phyloP scores from a whole-genome alignment of 2,888 invertebrate genomes.

The Drosophila mimica region DNA sequence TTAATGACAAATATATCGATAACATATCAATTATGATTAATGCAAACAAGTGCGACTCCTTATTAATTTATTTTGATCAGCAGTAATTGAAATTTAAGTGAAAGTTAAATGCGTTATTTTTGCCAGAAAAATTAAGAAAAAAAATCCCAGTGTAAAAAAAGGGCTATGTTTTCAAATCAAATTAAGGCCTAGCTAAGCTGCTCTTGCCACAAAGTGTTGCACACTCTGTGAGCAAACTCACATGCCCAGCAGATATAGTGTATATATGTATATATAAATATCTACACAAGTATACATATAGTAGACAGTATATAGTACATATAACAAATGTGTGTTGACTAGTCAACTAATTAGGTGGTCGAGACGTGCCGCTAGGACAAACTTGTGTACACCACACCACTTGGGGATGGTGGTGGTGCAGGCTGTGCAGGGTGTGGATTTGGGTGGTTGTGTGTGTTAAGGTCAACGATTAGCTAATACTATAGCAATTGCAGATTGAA shows the following conservation, averaged over 20 bases:
- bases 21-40: neutral
- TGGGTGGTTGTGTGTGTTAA: slow-evolving; percentile 12
- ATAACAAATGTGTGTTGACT: slow-evolving; percentile 7
- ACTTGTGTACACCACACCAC: neutral
- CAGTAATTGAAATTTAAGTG: neutral
- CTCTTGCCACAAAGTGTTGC: neutral
- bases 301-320: neutral
- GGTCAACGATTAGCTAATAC: slow-evolving; percentile 73
- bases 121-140: neutral
- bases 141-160: no score
- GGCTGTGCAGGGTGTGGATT: no score
- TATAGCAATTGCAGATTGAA: slow-evolving; percentile 56
- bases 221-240: neutral
- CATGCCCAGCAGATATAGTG: neutral
- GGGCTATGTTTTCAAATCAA: no score
- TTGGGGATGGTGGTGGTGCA: neutral
- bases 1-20: neutral
- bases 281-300: neutral
- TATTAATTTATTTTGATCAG: neutral
- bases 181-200: neutral
- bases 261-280: neutral
- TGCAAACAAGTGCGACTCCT: neutral
- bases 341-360: slow-evolving; percentile 63
- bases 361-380: slow-evolving; percentile 36
- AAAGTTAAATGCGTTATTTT: neutral